A percentile compares a stretch with the other conserved stretches of the same genome.
Evolutionary conservation across 2,113 vertebrate species (phyloP).

Genomic region (Sorex fumeus): DNA sequence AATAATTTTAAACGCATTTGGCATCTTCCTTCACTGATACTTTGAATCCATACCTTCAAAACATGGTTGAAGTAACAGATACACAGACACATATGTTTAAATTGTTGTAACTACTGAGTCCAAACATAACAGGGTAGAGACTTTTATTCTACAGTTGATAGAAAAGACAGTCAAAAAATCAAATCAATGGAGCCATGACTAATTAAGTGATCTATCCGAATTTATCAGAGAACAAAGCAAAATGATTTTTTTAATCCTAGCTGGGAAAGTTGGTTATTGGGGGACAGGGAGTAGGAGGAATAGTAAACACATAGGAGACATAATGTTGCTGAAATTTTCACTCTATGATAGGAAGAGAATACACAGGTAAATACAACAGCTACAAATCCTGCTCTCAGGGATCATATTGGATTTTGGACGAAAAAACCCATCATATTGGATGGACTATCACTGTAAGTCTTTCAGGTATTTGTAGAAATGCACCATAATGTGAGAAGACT

Average conservation of each 20-base stretch:
- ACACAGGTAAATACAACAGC: not conserved
- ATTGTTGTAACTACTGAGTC: slow-evolving; percentile 10
- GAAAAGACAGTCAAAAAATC: slow-evolving; percentile 29
- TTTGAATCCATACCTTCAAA: not conserved
- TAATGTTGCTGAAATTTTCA: not conserved
- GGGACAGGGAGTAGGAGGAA: not conserved
- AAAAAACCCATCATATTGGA: not conserved
- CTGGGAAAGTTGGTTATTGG: not conserved
- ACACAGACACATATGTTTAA: not conserved
- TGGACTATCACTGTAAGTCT: not conserved
- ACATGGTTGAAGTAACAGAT: not conserved
- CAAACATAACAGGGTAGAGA: slow-evolving; percentile 14
- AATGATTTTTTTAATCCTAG: not conserved
- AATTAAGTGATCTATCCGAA: not conserved
- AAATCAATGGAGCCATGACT: not conserved
- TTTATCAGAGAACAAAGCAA: slow-evolving; percentile 23
- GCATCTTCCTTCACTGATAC: not conserved
- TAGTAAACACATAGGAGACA: slow-evolving; percentile 8
- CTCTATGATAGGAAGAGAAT: not conserved
- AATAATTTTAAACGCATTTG: not conserved
- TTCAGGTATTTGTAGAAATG: not conserved
- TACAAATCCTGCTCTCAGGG: not conserved
- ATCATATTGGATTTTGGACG: not conserved
- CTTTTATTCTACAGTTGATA: slow-evolving; percentile 44
- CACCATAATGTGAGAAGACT: not conserved